phyloP scores from a whole-genome alignment of 2,113 vertebrate genomes.

The Alaudala cheleensis region DNA sequence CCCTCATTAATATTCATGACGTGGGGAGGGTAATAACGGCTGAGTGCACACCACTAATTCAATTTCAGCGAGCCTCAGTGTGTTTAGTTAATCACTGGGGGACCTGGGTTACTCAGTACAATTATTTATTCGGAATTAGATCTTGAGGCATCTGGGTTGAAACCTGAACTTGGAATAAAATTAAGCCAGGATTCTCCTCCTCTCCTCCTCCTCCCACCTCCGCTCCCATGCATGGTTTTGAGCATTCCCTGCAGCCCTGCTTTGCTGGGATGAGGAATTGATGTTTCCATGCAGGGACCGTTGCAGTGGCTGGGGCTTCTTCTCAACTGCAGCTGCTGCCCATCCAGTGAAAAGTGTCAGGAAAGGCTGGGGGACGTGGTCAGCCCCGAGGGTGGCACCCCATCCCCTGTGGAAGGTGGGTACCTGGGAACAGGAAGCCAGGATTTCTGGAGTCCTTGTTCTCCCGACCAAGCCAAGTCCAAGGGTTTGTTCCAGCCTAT shows the following conservation, averaged over 20 bases:
- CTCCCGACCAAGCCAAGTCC: neutral
- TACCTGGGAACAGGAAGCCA: neutral
- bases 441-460: neutral
- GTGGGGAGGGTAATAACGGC: conserved; percentile 72
- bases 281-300: rapidly evolving
- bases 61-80: conserved; percentile 75
- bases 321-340: rapidly evolving
- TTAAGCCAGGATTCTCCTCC: conserved; percentile 51
- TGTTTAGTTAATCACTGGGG: conserved; percentile 82
- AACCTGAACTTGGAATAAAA: conserved; percentile 67
- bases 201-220: neutral
- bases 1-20: conserved; percentile 80
- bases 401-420: neutral
- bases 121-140: conserved; percentile 85
- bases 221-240: neutral
- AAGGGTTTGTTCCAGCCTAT: neutral
- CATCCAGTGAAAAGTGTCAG: too few relatives aligned
- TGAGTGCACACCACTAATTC: conserved; percentile 78
- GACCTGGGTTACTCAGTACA: conserved; percentile 74
- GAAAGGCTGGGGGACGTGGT: neutral
- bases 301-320: neutral
- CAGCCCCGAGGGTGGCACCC: neutral
- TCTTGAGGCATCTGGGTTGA: conserved; percentile 73
- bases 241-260: neutral
- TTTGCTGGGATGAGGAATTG: neutral